Conservation (phyloP, 2,113 vertebrate genomes). For the Forbesichthys agassizii region DNA sequence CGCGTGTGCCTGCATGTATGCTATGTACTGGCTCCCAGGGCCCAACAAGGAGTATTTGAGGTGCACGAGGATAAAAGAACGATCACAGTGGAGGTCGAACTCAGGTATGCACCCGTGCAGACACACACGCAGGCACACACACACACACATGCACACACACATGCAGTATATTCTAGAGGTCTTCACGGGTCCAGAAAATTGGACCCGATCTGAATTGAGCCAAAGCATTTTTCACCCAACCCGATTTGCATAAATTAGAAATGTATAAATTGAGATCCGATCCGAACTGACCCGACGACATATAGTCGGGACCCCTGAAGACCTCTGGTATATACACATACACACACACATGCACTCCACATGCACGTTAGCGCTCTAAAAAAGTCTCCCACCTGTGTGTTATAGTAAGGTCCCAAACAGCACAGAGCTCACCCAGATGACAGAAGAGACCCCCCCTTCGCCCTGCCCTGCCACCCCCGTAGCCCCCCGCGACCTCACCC, state of each 20-base stretch:
- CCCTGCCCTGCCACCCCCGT: conserved; percentile 30
- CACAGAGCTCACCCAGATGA: conserved; percentile 67
- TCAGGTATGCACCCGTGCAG: conserved; percentile 64
- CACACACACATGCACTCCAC: conserved; percentile 11
- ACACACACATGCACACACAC: too few species aligned
- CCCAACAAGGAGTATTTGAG: conserved; percentile 70
- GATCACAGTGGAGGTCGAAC: conserved; percentile 89
- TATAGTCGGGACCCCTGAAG: too few species aligned
- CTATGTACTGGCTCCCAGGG: conserved; percentile 65
- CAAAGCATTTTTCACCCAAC: too few species aligned
- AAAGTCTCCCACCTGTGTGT: background rate
- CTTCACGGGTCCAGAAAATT: too few species aligned
- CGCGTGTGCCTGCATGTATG: background rate
- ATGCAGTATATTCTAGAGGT: too few species aligned
- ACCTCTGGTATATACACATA: background rate
- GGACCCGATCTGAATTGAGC: too few species aligned
- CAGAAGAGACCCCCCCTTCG: conserved; percentile 32
- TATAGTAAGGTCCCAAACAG: conserved; percentile 64
- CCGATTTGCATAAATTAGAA: too few species aligned
- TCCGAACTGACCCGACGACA: too few species aligned
- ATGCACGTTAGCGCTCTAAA: background rate
- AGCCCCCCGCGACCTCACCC: background rate
- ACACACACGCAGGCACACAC: background rate
- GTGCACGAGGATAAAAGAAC: conserved; percentile 83
- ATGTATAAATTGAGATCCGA: too few species aligned